Base-by-base conservation (phyloP, 92 coral and sea anemone genomes). In the Virgularia gustaviana region DNA sequence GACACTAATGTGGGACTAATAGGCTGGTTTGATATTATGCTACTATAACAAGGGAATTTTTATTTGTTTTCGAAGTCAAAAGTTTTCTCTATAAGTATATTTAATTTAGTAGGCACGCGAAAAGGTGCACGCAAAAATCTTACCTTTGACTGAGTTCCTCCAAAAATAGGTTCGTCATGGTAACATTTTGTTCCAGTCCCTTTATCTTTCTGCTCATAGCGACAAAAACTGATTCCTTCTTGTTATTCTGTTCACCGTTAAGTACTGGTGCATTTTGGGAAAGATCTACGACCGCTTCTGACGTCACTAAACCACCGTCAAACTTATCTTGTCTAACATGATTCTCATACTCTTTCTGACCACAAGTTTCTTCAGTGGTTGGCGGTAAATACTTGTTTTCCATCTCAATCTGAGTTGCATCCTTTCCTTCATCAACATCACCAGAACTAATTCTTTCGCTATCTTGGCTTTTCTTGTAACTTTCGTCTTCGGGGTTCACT, bases 191-290 rank as follows among this genome's bases (percentile, higher is more conserved):
- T 47, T 94, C 96, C 62, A 94, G 78, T 30, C 90, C 94, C 83
- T 94, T 94, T 65, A 94, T 89, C 70, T 91, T 89, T 87, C 90
- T 94, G 35, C 96, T 89, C 49, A 94, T 89, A 45, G 96, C 92
- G 37, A 94, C 87, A 83, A 94, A 94, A 36, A 94, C 86, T 13
- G 99, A 94, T 67, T 94, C 99, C 82, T 94, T 94, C 45, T 89
- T 96, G 24, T 85, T 81, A 28, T 89, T 84, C 32, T 59, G 11
- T 12, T 76, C 35, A 9, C 63, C 76, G 37, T 79, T 71, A 29
- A 67, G 78, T 6, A 39, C 65, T 18, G 78, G 57, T 3, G 55
- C 30, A 16, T 72, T 32, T n/a, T 4, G 34, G 52, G 34, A 66
- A 58, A 33, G 83, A n/a, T n/a, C 57, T 6, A 66, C 83, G 63